These are phyloP conservation scores for Polydesmus complanatus DNA, from an alignment of 2,888 invertebrate species.

Conservation along the genomic window DNA sequence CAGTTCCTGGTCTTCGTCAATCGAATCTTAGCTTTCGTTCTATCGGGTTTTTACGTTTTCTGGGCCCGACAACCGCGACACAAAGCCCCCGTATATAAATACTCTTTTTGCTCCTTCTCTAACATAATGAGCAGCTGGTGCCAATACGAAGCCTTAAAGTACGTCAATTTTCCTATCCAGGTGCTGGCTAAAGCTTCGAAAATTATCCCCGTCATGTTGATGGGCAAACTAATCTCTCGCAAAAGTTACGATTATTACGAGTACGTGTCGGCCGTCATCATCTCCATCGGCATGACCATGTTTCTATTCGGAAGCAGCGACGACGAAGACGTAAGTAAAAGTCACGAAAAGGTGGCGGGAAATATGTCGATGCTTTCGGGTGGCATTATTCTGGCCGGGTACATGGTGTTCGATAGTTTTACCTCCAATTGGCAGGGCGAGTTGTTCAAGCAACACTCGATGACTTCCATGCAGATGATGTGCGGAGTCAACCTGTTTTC, in stretches of 20 bases:
- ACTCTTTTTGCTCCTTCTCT: slow-evolving; percentile 87
- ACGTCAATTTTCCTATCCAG: slow-evolving; percentile 95
- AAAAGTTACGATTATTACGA: slow-evolving; percentile 79
- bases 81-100: slow-evolving; percentile 80
- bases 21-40: slow-evolving; percentile 66
- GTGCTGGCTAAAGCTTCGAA: slow-evolving; percentile 88
- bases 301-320: slow-evolving; percentile 72
- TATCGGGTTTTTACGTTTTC: slow-evolving; percentile 51
- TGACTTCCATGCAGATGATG: slow-evolving; percentile 84
- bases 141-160: slow-evolving; percentile 97
- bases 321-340: slow-evolving; percentile 43
- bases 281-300: slow-evolving; percentile 83
- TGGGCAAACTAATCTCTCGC: slow-evolving; percentile 83
- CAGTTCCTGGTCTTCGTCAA: slow-evolving; percentile 95
- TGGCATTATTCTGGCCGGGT: slow-evolving; percentile 65
- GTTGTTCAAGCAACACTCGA: slow-evolving; percentile 62
- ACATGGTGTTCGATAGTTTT: slow-evolving; percentile 92
- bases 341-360: slow-evolving; percentile 43
- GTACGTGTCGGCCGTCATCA: slow-evolving; percentile 74
- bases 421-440: slow-evolving; percentile 96
- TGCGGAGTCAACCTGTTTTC: slow-evolving; percentile 91
- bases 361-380: slow-evolving; percentile 65
- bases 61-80: slow-evolving; percentile 48
- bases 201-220: slow-evolving; percentile 93
- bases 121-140: slow-evolving; percentile 99